A percentile compares a stretch with the other conserved stretches of the same genome.
Evolutionary conservation across 1,140 invertebrate genomes (phyloP).

Genomic region (Dolichoris vasculosae): DNA sequence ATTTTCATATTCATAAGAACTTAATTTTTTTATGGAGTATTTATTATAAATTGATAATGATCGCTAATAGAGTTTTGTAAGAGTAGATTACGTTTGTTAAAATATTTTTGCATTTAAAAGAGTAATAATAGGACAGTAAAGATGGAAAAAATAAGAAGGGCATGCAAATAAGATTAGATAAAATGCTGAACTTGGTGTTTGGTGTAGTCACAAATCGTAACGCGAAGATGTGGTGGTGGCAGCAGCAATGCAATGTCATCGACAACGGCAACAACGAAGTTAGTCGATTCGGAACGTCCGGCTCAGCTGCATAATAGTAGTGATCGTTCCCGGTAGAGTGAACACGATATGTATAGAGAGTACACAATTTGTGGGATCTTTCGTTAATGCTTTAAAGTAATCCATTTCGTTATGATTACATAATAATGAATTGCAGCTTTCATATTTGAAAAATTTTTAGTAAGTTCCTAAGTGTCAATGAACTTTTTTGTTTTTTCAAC

Average conservation of each 20-base stretch:
- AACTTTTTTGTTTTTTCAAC: neutral
- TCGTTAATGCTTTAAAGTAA: neutral
- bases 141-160: neutral
- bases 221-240: neutral
- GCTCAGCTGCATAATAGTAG: neutral
- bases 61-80: neutral
- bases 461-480: neutral
- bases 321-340: neutral
- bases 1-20: too few relatives aligned
- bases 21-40: too few relatives aligned
- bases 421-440: neutral
- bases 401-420: neutral
- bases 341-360: neutral
- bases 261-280: conserved; percentile 1
- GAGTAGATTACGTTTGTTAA: neutral
- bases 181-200: neutral
- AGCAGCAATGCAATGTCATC: neutral
- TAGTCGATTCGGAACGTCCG: conserved; percentile 19
- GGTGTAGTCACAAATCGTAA: neutral
- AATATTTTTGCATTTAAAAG: neutral
- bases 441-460: neutral
- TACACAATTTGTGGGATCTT: conserved; percentile 4
- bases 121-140: neutral
- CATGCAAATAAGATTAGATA: neutral
- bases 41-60: too few relatives aligned